Percentiles rank a stretch among this genome's conserved stretches.
phyloP scores from a whole-genome alignment of 2,888 invertebrate genomes.

The Coleophora flavipennella region DNA sequence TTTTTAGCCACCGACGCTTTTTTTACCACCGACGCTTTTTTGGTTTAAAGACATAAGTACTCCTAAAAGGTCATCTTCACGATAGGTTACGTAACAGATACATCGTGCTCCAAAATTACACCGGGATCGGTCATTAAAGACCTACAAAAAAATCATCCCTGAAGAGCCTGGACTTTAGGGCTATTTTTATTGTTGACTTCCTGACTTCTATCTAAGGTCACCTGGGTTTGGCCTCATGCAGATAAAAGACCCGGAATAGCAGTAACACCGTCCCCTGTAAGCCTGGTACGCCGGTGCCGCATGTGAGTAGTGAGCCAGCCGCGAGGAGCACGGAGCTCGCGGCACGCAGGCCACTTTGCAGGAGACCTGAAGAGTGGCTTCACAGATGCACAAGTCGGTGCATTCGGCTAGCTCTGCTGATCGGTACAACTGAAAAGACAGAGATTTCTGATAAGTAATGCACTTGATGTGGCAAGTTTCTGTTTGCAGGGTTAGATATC shows the following conservation, averaged over 20 bases:
- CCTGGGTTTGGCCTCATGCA: conserved; percentile 86
- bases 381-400: conserved; percentile 91
- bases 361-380: conserved; percentile 80
- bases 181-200: too few relatives aligned
- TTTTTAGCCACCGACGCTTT: too few relatives aligned
- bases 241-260: conserved; percentile 92
- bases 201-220: too few relatives aligned
- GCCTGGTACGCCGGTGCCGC: conserved; percentile 93
- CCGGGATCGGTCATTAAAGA: too few relatives aligned
- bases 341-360: conserved; percentile 93
- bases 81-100: too few relatives aligned
- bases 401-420: conserved; percentile 89
- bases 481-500: too few relatives aligned
- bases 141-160: too few relatives aligned
- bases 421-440: conserved; percentile 76
- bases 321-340: conserved; percentile 88
- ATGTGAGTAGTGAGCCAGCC: conserved; percentile 91
- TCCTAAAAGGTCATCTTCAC: too few relatives aligned
- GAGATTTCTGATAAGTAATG: background rate
- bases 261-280: conserved; percentile 89
- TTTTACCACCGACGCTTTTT: too few relatives aligned
- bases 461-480: background rate
- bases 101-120: too few relatives aligned
- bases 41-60: too few relatives aligned
- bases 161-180: too few relatives aligned